Percentiles rank a stretch among this genome's conserved stretches.
Conservation (phyloP, 2,797 vertebrate genomes). For the Lepus oiostolus region DNA sequence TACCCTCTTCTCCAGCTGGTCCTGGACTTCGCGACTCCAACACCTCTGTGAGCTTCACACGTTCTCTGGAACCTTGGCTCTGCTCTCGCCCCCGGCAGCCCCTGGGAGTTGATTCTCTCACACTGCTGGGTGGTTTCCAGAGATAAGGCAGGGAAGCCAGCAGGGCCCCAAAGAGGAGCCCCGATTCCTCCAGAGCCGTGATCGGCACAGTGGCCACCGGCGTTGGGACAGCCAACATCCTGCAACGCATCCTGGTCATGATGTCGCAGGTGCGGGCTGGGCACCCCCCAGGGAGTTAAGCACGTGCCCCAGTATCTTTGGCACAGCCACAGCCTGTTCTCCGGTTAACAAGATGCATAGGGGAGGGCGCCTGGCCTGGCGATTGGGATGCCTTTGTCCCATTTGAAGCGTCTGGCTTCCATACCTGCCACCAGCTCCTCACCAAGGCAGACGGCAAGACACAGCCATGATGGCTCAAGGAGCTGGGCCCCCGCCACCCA, state of each 20-base stretch:
- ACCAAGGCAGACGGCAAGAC: no score
- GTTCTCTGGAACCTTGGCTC: background rate
- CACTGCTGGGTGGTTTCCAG: background rate
- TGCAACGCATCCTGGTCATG: no score
- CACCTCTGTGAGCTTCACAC: background rate
- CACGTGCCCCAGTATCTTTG: background rate
- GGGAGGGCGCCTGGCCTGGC: no score
- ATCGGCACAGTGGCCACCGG: accelerated
- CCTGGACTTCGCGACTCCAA: background rate
- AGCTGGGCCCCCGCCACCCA: no score
- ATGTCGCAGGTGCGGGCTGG: no score
- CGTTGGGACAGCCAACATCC: background rate
- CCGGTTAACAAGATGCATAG: background rate
- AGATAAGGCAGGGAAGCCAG: background rate
- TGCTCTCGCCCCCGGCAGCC: background rate
- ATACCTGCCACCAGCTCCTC: no score
- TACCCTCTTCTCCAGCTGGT: background rate
- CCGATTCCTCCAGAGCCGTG: background rate
- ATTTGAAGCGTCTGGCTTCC: no score
- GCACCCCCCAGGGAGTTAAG: no score
- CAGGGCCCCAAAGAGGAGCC: background rate
- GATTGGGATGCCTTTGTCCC: no score
- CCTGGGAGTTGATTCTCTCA: background rate
- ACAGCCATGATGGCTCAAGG: no score
- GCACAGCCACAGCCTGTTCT: background rate